Evolutionary conservation across 1,140 invertebrate species (phyloP), one percentile per base, ranked within the genome.

Genomic region (Lepidurus packardi): DNA sequence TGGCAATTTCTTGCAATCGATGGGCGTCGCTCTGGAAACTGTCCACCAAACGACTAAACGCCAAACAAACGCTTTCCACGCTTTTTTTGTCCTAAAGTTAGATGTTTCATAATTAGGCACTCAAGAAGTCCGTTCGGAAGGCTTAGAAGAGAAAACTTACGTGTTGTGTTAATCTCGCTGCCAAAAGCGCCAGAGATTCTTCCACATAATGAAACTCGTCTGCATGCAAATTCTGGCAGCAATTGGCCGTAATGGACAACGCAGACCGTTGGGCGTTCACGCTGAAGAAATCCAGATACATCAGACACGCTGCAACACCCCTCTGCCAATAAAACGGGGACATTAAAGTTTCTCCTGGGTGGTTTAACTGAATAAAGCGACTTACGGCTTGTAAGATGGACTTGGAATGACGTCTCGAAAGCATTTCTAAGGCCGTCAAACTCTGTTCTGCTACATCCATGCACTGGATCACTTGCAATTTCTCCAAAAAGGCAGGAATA

Each of bases 391-490:
- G 95, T 80, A 98, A 86, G 81, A 99, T 98, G 43, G 95, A 91
- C 87, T 98, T 98, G 82, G 95, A 95, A 86, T 99, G 97, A 81
- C 96, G 87, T n/a, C 95, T 88, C 1, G 96, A 98, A 34, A 99
- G 87, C 92, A 98, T 98, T 84, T 98, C 97, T 25, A 99, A 87
- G 1, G 97, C 97, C 7, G 96, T 98, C 73, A 99, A 87, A 82
- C 94, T 94, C 86, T 98, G 97, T 86, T 99, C 97, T 21, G 97
- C 97, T 6, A 99, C 97, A 86, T 99, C 97, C 95, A 99, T 98
- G 84, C 97, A 99, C 81, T 98, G 96, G 81, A 99, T 99, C 0
- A 95, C 94, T 88, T 98, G 95, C 47, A 99, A 88, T 86, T 98
- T 97, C 86, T 96, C 94, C 25, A 98, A 86, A 86, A 98, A 97